Percentiles rank a stretch among this genome's conserved stretches.
phyloP scores from a whole-genome alignment of 2,797 vertebrate genomes.

The Schizopygopsis pylzovi region DNA sequence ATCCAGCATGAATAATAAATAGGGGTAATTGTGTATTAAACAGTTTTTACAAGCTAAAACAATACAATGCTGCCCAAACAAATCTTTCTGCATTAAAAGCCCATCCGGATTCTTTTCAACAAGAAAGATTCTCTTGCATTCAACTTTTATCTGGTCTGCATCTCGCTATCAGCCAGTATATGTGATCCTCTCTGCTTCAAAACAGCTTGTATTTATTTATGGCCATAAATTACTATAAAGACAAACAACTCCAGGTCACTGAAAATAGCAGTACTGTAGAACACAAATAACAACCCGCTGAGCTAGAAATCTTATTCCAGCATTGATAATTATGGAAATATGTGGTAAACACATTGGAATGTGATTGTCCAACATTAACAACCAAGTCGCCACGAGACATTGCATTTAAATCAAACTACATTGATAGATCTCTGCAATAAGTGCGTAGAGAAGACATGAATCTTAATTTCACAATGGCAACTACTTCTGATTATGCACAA shows the following conservation, averaged over 20 bases:
- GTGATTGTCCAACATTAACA: conserved; percentile 41
- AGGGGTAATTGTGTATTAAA: not conserved
- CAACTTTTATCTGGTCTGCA: not conserved
- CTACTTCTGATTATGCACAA: conserved; percentile 2
- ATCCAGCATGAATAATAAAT: conserved; percentile 2
- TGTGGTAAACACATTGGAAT: conserved; percentile 18
- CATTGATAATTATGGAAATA: conserved; percentile 25
- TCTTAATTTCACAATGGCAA: conserved; percentile 5
- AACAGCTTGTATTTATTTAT: conserved; percentile 22
- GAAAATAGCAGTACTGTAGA: conserved; percentile 6
- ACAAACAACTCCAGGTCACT: conserved; percentile 33
- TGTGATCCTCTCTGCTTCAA: not conserved
- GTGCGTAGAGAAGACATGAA: not conserved
- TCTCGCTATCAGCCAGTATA: not conserved
- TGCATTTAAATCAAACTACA: conserved; percentile 14
- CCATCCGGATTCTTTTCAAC: not conserved
- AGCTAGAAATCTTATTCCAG: conserved; percentile 24
- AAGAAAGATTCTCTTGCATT: not conserved
- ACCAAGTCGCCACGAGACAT: conserved; percentile 9
- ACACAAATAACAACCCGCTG: conserved; percentile 24
- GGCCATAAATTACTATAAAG: conserved; percentile 36
- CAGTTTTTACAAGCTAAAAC: not conserved
- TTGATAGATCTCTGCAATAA: conserved; percentile 14
- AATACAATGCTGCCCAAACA: not conserved
- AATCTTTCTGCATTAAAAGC: not conserved